Conservation (phyloP, 2,797 vertebrate species). For the Tapirus indicus region DNA sequence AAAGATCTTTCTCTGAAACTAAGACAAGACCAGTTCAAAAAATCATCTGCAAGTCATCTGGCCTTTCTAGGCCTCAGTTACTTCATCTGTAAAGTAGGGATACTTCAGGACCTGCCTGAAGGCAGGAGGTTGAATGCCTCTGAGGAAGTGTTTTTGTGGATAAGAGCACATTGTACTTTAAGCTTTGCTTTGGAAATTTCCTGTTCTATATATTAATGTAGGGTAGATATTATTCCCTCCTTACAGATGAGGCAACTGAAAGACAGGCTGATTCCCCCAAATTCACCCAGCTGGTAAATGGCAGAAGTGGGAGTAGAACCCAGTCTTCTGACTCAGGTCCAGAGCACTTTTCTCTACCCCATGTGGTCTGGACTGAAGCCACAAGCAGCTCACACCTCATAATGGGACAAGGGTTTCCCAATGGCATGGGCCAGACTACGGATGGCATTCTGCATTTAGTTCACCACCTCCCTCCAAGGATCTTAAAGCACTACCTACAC, state of each 20-base stretch:
- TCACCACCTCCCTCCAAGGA: not conserved
- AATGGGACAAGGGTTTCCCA: not conserved
- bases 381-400: not conserved
- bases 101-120: not conserved
- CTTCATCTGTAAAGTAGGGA: not conserved
- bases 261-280: not conserved
- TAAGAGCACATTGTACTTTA: not conserved
- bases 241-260: not conserved
- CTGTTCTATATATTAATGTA: not conserved
- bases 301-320: not conserved
- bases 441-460: constrained; percentile 18
- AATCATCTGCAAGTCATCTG: not conserved
- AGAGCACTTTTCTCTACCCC: not conserved
- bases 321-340: not conserved
- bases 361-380: not conserved
- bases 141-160: not conserved
- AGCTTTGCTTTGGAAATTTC: not conserved
- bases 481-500: not conserved
- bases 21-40: constrained; percentile 23
- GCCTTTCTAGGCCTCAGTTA: not conserved
- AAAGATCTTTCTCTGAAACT: constrained; percentile 33
- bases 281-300: not conserved
- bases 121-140: not conserved
- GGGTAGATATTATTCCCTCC: not conserved
- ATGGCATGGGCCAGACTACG: not conserved